phyloP scores from a whole-genome alignment of 2,888 invertebrate genomes.

The Chymomyza caudatula region DNA sequence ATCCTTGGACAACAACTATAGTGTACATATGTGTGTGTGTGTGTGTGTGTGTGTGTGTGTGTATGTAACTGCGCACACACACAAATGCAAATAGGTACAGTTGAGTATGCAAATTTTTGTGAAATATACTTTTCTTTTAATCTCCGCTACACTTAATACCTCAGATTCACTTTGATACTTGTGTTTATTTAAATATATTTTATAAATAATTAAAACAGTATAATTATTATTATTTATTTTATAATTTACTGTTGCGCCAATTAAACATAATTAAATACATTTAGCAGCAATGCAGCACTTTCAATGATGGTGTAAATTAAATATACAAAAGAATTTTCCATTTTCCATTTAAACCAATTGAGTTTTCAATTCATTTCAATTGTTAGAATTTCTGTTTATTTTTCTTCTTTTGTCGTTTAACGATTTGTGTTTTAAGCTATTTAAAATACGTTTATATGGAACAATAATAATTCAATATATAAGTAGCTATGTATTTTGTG shows the following conservation, averaged over 20 bases:
- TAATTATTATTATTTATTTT: neutral
- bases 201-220: conserved; percentile 2
- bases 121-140: neutral
- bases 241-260: conserved; percentile 21
- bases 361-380: conserved; percentile 12
- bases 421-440: conserved; percentile 27
- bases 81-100: neutral
- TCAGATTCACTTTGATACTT: neutral
- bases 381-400: conserved; percentile 13
- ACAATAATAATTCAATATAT: conserved; percentile 50
- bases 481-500: neutral
- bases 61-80: no score
- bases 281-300: conserved; percentile 28
- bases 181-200: neutral
- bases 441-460: conserved; percentile 38
- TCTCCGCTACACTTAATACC: neutral
- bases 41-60: neutral
- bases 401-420: conserved; percentile 12
- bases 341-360: conserved; percentile 23
- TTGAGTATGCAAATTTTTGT: neutral
- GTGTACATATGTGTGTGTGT: conserved; percentile 1
- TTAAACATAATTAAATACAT: conserved; percentile 13
- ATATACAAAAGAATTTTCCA: conserved; percentile 47
- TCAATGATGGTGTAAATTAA: conserved; percentile 75
- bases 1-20: conserved; percentile 26